These are phyloP conservation scores for Nothoprocta pentlandii DNA, from an alignment of 2,113 vertebrate species.

Conservation along the genomic window DNA sequence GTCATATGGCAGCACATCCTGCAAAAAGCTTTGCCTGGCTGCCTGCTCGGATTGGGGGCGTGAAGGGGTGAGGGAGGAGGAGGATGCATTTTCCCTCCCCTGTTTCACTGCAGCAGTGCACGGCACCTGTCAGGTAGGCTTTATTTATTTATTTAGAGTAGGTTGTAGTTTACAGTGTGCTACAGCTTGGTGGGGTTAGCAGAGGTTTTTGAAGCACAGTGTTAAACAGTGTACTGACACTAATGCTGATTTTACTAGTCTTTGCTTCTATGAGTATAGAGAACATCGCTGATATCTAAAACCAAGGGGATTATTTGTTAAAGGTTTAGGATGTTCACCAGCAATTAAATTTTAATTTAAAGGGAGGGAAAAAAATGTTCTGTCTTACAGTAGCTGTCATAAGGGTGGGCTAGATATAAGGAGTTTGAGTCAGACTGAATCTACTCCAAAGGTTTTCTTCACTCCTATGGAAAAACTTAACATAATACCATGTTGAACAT, in stretches of 20 bases:
- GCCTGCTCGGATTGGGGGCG: neutral
- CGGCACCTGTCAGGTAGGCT: neutral
- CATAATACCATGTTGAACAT: neutral
- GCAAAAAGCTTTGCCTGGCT: neutral
- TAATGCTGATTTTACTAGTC: neutral
- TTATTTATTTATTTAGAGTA: neutral
- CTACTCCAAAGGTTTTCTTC: constrained; percentile 34
- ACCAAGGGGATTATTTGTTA: neutral
- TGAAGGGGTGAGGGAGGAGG: neutral
- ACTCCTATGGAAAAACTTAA: constrained; percentile 36
- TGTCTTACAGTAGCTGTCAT: neutral
- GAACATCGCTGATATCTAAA: neutral
- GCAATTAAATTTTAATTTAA: neutral
- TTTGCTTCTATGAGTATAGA: neutral
- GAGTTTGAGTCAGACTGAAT: constrained; percentile 38
- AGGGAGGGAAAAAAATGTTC: neutral
- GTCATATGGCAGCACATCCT: neutral
- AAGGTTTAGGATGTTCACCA: neutral
- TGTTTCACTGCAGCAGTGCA: neutral
- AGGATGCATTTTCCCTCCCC: neutral
- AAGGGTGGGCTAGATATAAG: constrained; percentile 8
- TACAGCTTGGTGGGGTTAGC: constrained; percentile 10
- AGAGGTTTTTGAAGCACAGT: neutral
- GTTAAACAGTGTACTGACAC: neutral
- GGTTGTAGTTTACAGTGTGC: neutral